Evolutionary conservation across 2,113 vertebrate species (phyloP), one percentile per base, ranked within the genome.

Genomic region (Myotis yumanensis): DNA sequence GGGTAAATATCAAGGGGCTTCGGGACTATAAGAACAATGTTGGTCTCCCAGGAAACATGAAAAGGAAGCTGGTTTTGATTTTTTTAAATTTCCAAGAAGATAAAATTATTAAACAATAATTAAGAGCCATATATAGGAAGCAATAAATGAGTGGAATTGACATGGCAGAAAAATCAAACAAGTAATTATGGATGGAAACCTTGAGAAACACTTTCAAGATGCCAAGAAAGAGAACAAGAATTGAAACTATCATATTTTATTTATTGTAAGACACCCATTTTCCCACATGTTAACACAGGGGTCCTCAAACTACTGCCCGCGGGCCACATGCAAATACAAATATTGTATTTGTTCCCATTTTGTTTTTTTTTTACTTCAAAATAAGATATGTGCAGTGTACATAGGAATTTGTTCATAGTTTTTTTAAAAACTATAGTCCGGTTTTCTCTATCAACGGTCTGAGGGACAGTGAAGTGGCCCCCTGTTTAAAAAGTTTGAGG

Each of bases 51-150:
- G 84, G 83, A 93, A 16, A 83, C 52, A 86, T 59, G 37, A 30
- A 89, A 86, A 83, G 40, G 22, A 82, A 89, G 23, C 7, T 72
- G 18, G 4, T 20, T 91, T 35, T 62, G 77, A 79, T 35, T 48
- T 75, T 73, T 69, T 43, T 7, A 22, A 40, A 66, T 85, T 91
- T 76, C 51, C 48, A 77, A 93, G 69, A 62, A 86, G 86, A 84
- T 14, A 35, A 66, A 94, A 75, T n/a, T 76, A 92, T 86, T 80
- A 59, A 94, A 75, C 51, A 93, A 89, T 73, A 59, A 86, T 57
- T 89, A 59, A 85, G 94, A 83, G 14, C 12, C 46, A 77, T 17
- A 59, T 37, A 25, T 32, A 20, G 11, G 23, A 86, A 81, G 77
- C 10, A 89, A 28, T 71, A 28, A 95, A 69, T 87, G 40, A 93